Base-by-base conservation (phyloP, 2,797 vertebrate species). In the Brachyrhaphis roseni region DNA sequence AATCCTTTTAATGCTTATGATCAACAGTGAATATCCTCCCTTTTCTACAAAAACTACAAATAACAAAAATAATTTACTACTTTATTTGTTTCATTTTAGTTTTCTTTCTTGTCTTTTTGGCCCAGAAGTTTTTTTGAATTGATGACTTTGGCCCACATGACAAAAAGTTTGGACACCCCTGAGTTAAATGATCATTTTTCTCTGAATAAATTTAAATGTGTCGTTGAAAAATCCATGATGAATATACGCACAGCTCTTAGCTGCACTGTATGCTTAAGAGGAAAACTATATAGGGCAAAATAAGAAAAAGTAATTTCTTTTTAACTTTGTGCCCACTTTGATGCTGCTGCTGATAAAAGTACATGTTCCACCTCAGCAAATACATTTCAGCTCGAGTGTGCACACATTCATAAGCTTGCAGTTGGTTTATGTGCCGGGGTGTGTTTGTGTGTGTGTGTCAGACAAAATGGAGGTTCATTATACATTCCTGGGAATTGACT, bases 331-430 rank as follows among this genome's bases (percentile, higher is more conserved):
- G 72, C 72, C 0, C 28, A 77, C 57, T 82, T 49, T 72, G 49
- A 71, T 85, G 75, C 79, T 80, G 78, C 78, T 82, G 77, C 81
- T 80, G 85, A 91, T 91, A 89, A 90, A 90, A 90, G 83, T 83
- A 85, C 83, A 90, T 82, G 90, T 93, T 93, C 89, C 92, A 89
- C 91, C 88, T 78, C 87, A 89, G 76, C 82, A 90, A 86, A 83
- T 85, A 77, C 83, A 83, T 77, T 77, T 83, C 84, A 86, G 3
- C 0, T 34, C 23, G 73, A 64, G 47, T 34, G 55, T 68, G 46
- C 70, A 72, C 81, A 80, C 57, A 75, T 57, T 79, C 78, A 75
- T 88, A 77, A 62, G 55, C 68, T 45, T 81, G 72, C 64, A 82
- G 74, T 75, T 53, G 36, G 70, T 78, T 59, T 51, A 28, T 57